Evolutionary conservation across 2,888 invertebrate genomes (phyloP).

Genomic region (Tachina fera): DNA sequence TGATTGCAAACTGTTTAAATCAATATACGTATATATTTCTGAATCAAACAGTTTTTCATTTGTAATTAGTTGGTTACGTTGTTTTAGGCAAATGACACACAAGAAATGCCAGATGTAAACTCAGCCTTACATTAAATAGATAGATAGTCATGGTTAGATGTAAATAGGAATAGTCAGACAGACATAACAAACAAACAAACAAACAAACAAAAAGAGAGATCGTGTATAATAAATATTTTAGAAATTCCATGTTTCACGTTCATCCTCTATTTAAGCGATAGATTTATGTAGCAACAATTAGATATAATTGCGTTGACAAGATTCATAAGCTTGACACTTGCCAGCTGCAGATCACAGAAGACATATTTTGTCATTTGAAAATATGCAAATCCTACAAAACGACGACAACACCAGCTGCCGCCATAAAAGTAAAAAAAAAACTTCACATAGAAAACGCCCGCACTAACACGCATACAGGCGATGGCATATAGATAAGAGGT

Average conservation of each 20-base stretch:
- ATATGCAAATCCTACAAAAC: conserved; percentile 57
- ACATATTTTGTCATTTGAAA: conserved; percentile 59
- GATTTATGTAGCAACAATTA: conserved; percentile 71
- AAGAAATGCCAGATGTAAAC: no score
- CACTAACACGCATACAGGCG: conserved; percentile 37
- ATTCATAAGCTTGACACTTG: conserved; percentile 71
- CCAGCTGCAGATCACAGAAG: conserved; percentile 67
- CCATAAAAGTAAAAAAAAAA: conserved; percentile 12
- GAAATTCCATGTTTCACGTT: conserved; percentile 66
- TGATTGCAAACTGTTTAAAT: no score
- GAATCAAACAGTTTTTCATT: no score
- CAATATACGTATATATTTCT: no score
- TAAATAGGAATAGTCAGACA: neutral
- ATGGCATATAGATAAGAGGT: conserved; percentile 25
- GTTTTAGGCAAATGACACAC: no score
- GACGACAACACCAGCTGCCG: conserved; percentile 16
- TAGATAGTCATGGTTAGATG: conserved; percentile 28
- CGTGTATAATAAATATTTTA: conserved; percentile 68
- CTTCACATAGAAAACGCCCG: conserved; percentile 45
- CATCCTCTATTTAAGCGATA: conserved; percentile 66
- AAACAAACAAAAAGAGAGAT: conserved; percentile 47
- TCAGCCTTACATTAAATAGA: conserved; percentile 54
- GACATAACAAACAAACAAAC: neutral
- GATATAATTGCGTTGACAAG: conserved; percentile 70
- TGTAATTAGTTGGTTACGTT: no score